Percentiles rank a stretch among this genome's conserved stretches.
phyloP scores from a whole-genome alignment of 2,113 vertebrate genomes.

The Papio anubis region DNA sequence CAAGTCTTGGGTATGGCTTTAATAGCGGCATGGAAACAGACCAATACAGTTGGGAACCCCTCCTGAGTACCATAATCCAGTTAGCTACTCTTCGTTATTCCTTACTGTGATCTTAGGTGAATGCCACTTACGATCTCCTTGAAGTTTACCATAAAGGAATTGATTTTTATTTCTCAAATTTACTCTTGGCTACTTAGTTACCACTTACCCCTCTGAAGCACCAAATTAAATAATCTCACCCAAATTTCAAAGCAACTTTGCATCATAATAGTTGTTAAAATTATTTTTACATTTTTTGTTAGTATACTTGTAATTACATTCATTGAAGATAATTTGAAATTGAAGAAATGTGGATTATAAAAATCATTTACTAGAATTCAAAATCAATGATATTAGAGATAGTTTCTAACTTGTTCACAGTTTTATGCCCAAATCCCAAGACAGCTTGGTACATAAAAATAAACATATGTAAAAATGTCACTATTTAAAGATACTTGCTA shows the following conservation, averaged over 20 bases:
- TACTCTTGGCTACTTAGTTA: neutral
- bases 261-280: neutral
- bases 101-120: too few relatives aligned
- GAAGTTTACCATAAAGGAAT: neutral
- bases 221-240: neutral
- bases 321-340: neutral
- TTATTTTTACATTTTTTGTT: neutral
- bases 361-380: neutral
- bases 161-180: neutral
- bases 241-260: neutral
- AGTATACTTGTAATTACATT: neutral
- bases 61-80: neutral
- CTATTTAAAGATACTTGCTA: neutral
- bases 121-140: neutral
- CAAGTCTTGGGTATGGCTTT: too few relatives aligned
- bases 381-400: neutral
- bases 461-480: neutral
- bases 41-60: neutral
- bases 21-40: too few relatives aligned
- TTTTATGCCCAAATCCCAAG: neutral
- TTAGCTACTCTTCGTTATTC: neutral
- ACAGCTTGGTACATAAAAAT: neutral
- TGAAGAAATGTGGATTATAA: neutral
- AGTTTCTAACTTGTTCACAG: neutral
- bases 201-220: neutral